Evolutionary conservation across 2,888 invertebrate genomes (phyloP), one percentile per base, ranked within the genome.

Genomic region (Anorthoa munda): DNA sequence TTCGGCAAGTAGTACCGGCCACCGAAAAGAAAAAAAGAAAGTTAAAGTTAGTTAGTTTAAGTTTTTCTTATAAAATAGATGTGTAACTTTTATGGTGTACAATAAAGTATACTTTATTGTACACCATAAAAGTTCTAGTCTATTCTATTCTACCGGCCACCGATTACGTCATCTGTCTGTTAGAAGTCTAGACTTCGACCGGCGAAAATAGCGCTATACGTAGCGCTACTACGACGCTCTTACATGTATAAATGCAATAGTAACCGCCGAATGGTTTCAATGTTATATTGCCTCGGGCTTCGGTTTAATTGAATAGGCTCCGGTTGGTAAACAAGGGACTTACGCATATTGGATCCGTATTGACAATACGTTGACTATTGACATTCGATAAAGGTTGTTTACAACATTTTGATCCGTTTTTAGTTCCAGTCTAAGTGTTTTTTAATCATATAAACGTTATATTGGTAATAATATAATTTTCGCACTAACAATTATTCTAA

Each of bases 121-220:
- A n/a, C n/a, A n/a, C n/a, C n/a, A n/a, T n/a, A n/a, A n/a, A n/a
- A n/a, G n/a, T n/a, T n/a, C n/a, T n/a, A n/a, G n/a, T n/a, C n/a
- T n/a, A n/a, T n/a, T n/a, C n/a, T n/a, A n/a, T n/a, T n/a, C n/a
- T 18, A 18, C 23, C 23, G 74, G 9, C 45, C 11, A n/a, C 17
- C n/a, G 21, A 21, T 74, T 51, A 48, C 75, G 75, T 65, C 59
- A 74, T 65, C 17, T 5, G 65, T 64, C 58, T 74, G 64, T 18
- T 64, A 18, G 45, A n/a, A 55, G 75, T 75, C 75, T 75, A 75
- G 75, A 75, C 39, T 39, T 39, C 39, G 39, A 39, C 53, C n/a
- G 21, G 55, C 23, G 17, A 51, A 58, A 31, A 15, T 5, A 63
- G 45, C 18, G 18, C 58, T 53, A 45, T 21, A 58, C 23, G 13